Evolutionary conservation across 2,888 invertebrate genomes (phyloP), one percentile per base, ranked within the genome.

Genomic region (Selenia dentaria): DNA sequence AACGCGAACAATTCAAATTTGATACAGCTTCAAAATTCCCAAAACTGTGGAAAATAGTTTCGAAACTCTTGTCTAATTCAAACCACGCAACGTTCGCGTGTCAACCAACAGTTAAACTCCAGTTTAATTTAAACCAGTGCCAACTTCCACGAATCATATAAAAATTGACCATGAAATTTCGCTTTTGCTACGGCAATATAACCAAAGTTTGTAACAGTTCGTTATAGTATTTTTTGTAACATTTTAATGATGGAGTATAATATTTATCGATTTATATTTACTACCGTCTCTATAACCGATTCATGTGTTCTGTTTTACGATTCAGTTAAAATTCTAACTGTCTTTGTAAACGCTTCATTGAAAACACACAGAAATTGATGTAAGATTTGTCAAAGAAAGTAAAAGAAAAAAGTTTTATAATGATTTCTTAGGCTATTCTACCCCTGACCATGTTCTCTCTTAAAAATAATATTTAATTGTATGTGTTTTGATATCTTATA

Each of bases 151-250:
- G 79, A 82, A 81, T 82, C 77, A 83, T 79, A 77, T 75, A 84
- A 87, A 87, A 88, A 89, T 86, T 84, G 83, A 68, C 88, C 88
- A 79, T 90, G 87, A 89, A 90, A 90, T 88, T 84, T 83, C 68
- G 60, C 75, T 77, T 86, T 82, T 68, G 79, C 65, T 72, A 73
- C 76, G 77, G 77, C 61, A 70, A 70, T 73, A 68, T 70, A 66
- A 65, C 74, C 70, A 57, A 62, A 73, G 72, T 79, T 82, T 72
- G 57, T 40, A 52, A 54, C 51, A 56, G 58, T 60, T 62, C 58
- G 57, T 60, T 60, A 57, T 33, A 40, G 26, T 32, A 18, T 37
- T 35, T 48, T 52, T 57, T 48, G 44, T 57, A 53, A 55, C 42
- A 45, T 43, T 57, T 51, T 37, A 47, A 52, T 37, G 51, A 45